Conservation (phyloP, 2,113 vertebrate genomes). For the Pipra filicauda region DNA sequence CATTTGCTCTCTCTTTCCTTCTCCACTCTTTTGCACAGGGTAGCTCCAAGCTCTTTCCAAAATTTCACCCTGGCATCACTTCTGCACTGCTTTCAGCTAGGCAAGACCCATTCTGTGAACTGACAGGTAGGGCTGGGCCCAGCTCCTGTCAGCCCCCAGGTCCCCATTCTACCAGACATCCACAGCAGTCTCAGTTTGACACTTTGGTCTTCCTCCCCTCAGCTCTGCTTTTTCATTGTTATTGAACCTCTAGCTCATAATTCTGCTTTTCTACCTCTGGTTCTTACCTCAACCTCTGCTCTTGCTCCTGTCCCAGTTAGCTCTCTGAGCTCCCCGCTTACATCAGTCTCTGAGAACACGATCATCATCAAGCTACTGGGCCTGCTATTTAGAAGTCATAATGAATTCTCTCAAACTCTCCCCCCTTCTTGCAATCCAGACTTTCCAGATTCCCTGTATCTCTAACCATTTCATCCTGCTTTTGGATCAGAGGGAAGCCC, state of each 20-base stretch:
- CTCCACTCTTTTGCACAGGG: neutral
- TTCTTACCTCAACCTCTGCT: neutral
- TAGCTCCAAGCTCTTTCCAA: neutral
- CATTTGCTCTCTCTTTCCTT: neutral
- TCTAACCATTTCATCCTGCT: neutral
- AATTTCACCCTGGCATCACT: neutral
- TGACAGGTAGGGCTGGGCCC: neutral
- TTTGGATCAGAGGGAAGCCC: neutral
- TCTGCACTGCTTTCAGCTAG: neutral
- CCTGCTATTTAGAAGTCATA: neutral
- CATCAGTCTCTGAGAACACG: accelerated
- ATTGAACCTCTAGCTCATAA: neutral
- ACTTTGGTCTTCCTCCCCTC: neutral
- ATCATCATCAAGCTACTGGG: neutral
- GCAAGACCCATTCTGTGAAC: neutral
- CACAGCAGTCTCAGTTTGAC: neutral
- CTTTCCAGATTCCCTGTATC: neutral
- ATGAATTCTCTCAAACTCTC: neutral
- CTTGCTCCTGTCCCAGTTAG: neutral
- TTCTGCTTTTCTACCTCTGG: neutral
- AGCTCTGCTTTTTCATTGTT: neutral
- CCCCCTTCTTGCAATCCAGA: neutral
- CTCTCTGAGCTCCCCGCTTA: neutral
- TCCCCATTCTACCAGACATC: neutral
- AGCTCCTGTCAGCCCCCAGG: accelerated